These are phyloP conservation scores for Mastomys coucha DNA, from an alignment of 2,113 vertebrate genomes.

Conservation along the genomic window DNA sequence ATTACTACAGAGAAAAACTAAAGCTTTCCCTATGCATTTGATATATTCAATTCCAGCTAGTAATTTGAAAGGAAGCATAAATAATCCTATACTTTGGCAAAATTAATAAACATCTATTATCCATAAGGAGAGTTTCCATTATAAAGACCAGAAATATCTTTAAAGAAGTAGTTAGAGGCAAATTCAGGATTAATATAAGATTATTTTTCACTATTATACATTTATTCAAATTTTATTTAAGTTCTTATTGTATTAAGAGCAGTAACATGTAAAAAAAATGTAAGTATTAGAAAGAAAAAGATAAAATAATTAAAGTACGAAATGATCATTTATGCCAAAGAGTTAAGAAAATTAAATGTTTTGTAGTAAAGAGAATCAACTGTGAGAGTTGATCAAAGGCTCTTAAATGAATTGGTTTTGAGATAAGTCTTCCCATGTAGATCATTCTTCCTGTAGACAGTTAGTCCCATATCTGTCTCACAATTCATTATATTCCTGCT, in stretches of 20 bases:
- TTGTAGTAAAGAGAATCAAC: too few relatives aligned
- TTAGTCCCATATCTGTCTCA: background rate
- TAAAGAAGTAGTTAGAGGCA: background rate
- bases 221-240: background rate
- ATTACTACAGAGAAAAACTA: background rate
- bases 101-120: background rate
- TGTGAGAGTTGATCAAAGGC: background rate
- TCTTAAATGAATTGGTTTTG: background rate
- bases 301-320: background rate
- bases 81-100: background rate
- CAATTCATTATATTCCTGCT: too few relatives aligned
- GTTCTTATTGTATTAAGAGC: background rate
- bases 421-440: too few relatives aligned
- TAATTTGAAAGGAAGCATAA: background rate
- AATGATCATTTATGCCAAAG: background rate
- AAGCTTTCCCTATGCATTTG: background rate
- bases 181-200: constrained; percentile 17
- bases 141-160: background rate
- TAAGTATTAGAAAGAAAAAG: background rate
- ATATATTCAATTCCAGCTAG: background rate
- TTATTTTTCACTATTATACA: background rate
- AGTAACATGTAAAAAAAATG: background rate
- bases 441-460: background rate
- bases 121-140: background rate
- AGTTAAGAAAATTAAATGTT: background rate